phyloP scores from a whole-genome alignment of 2,113 vertebrate genomes.

The Agapornis roseicollis region DNA sequence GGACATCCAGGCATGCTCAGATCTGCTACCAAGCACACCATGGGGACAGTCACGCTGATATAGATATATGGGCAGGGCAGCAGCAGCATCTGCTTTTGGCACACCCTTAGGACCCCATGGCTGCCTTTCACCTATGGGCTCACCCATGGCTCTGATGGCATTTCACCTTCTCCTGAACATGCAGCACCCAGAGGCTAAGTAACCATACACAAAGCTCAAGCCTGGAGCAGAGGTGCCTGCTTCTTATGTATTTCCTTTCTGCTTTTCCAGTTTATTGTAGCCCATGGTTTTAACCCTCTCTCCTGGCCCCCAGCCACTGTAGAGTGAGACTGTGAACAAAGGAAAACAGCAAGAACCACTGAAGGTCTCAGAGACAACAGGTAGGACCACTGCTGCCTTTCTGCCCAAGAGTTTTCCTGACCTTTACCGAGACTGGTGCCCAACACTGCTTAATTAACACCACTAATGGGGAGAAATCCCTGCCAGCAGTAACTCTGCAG shows the following conservation, averaged over 20 bases:
- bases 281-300: not conserved
- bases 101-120: fast-evolving
- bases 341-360: not conserved
- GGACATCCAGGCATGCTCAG: not conserved
- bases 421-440: not conserved
- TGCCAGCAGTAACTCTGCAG: not conserved
- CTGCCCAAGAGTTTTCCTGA: not conserved
- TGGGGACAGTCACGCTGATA: not conserved
- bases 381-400: not conserved
- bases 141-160: fast-evolving
- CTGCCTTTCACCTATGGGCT: fast-evolving
- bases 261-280: not conserved
- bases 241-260: not conserved
- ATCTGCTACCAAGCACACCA: fast-evolving
- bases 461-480: not conserved
- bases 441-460: not conserved
- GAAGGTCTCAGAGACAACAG: not conserved
- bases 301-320: not conserved
- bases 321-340: slow-evolving; percentile 22
- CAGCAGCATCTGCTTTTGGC: not conserved
- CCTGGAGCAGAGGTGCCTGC: not conserved
- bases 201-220: not conserved
- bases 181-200: not conserved
- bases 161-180: not conserved
- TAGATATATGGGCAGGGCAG: fast-evolving